Evolutionary conservation across 2,113 vertebrate genomes (phyloP), one percentile per base, ranked within the genome.

Genomic region (Cariama cristata): DNA sequence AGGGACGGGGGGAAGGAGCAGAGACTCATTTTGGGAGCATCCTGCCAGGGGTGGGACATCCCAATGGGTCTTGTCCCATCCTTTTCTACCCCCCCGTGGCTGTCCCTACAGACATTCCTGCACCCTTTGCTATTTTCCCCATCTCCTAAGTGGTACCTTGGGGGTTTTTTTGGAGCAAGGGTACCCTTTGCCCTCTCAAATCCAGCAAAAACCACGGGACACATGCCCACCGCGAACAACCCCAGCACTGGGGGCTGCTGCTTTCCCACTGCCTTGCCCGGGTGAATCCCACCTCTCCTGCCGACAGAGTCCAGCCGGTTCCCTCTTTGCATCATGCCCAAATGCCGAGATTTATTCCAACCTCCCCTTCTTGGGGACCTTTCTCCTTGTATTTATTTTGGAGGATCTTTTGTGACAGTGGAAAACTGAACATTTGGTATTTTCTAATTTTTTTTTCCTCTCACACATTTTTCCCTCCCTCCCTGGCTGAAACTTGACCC

Each of bases 31-130:
- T 14, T 4, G 53, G 72, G 40, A 74, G 26, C 15, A 52, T 3
- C 11, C 17, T 17, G 33, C 3, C 59, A 5, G 28, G 16, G 44
- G 1, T 85, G 64, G 81, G 49, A 20, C 58, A 11, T 12, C 17
- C 59, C 0, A 0, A 38, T 0, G 1, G 44, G 12, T 50, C 19
- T 49, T 52, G 26, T 23, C 56, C 47, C 22, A 1, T 26, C 60
- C 24, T 30, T 15, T 60, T 55, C 45, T 73, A 11, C 3, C 1
- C 22, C 11, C 1, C 50, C 0, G 0, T 0, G 5, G 26, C 35
- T 27, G 33, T 33, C 33, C 24, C 38, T 19, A 4, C 10, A 4
- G 35, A 1, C 21, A 1, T 68, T 33, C 73, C 80, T 7, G 1
- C 26, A 5, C 4, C 21, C 8, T 50, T 64, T 8, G 17, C 47